Percentiles rank a stretch among this genome's conserved stretches.
Evolutionary conservation across 2,797 vertebrate genomes (phyloP).

Genomic region (Peromyscus melanophrys): DNA sequence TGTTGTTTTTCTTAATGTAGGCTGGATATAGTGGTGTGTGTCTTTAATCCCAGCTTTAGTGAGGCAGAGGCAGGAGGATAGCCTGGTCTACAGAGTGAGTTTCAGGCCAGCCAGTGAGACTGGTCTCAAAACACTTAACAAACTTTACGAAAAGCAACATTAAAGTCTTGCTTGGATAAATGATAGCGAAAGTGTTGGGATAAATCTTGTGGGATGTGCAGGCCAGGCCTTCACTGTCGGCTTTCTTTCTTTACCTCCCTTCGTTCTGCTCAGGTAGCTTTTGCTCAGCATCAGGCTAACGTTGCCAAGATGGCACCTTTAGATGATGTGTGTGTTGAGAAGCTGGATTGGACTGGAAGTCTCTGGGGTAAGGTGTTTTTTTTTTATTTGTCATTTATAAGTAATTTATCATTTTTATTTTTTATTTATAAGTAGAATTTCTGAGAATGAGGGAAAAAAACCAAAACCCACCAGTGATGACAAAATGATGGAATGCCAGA

Average conservation of each 20-base stretch:
- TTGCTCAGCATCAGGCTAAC: slow-evolving; percentile 95
- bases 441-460: background rate
- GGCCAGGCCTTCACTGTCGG: fast-evolving
- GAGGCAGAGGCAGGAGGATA: background rate
- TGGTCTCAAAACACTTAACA: background rate
- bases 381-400: too few relatives aligned
- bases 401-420: background rate
- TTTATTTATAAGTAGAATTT: slow-evolving; percentile 1
- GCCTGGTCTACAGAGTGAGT: background rate
- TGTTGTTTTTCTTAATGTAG: background rate
- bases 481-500: background rate
- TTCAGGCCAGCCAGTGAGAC: background rate
- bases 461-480: background rate
- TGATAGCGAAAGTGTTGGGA: background rate
- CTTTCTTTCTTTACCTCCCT: background rate
- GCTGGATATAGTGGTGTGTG: background rate
- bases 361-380: slow-evolving; percentile 90
- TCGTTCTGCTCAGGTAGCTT: slow-evolving; percentile 90
- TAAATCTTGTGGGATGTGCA: background rate
- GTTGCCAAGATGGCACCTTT: slow-evolving; percentile 91
- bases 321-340: slow-evolving; percentile 87
- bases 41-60: background rate
- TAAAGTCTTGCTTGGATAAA: background rate
- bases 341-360: slow-evolving; percentile 93
- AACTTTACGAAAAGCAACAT: background rate